These are phyloP conservation scores for Clamator glandarius DNA, from an alignment of 2,797 vertebrate genomes.

Conservation along the genomic window DNA sequence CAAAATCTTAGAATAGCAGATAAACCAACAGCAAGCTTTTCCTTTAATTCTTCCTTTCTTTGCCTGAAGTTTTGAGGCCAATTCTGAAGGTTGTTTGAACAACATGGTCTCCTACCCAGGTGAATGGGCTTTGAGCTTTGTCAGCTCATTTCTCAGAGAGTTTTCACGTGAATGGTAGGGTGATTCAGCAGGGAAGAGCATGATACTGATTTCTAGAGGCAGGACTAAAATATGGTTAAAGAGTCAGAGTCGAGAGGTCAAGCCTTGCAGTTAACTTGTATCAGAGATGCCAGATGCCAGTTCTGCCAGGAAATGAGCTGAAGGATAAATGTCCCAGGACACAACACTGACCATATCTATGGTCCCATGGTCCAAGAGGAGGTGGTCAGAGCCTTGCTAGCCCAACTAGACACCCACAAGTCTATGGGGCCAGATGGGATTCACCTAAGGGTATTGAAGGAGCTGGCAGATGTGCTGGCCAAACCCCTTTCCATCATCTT, in stretches of 20 bases:
- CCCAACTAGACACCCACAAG: too few relatives aligned
- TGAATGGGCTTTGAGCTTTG: neutral
- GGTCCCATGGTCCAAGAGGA: too few relatives aligned
- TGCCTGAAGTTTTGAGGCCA: neutral
- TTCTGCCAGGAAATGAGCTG: neutral
- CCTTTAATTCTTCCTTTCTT: neutral
- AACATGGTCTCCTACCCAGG: neutral
- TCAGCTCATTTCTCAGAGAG: neutral
- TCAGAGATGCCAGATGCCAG: neutral
- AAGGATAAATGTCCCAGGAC: neutral
- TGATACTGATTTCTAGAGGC: neutral
- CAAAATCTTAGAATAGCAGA: neutral
- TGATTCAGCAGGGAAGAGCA: neutral
- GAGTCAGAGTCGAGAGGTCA: neutral
- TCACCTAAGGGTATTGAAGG: too few relatives aligned
- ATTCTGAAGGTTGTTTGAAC: neutral
- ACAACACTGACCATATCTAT: neutral
- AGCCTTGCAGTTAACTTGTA: neutral
- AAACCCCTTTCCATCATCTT: too few relatives aligned
- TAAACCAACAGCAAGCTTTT: neutral
- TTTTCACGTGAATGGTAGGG: neutral
- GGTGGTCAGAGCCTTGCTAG: too few relatives aligned
- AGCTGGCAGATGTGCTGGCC: too few relatives aligned
- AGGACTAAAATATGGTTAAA: neutral
- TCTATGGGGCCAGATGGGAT: too few relatives aligned